Conservation (phyloP, 37 sponge, comb jelly and placozoan genomes). For the Dysidea cf. avara region DNA sequence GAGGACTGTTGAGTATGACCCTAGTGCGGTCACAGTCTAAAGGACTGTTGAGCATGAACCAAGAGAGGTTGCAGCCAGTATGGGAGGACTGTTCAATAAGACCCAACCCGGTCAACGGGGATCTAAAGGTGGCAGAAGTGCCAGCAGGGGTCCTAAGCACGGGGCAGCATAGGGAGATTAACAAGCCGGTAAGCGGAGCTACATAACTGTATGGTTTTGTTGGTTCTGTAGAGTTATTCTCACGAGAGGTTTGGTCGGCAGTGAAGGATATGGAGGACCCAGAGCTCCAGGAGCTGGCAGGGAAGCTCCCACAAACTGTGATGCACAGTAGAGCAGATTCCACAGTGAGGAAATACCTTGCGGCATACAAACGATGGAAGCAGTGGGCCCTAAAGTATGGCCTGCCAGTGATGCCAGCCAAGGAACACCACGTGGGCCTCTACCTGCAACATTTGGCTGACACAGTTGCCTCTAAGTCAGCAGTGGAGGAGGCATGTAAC, state of each 20-base stretch:
- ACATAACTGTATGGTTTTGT: no score
- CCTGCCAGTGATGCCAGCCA: constrained; percentile 4
- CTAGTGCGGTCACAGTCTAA: no score
- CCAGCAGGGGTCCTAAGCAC: no score
- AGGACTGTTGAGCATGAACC: no score
- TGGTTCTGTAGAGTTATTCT: constrained; percentile 19
- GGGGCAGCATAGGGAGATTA: no score
- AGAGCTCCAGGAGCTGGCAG: constrained; percentile 28
- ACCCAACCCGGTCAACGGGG: no score
- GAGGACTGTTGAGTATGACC: no score
- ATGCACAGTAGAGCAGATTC: constrained; percentile 15
- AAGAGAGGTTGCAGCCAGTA: no score
- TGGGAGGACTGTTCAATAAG: no score
- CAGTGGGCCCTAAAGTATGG: constrained; percentile 19
- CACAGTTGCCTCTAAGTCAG: constrained; percentile 5
- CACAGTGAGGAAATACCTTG: constrained; percentile 43
- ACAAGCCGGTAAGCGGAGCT: no score
- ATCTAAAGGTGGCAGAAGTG: no score
- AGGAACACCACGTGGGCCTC: constrained; percentile 11
- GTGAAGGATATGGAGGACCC: constrained; percentile 20
- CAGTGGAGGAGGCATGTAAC: no score
- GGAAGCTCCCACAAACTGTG: constrained; percentile 14
- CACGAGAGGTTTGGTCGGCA: neutral
- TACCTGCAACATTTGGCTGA: constrained; percentile 21
- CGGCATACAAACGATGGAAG: constrained; percentile 35